A percentile compares a stretch with the other conserved stretches of the same genome.
Conservation (phyloP, 2,797 vertebrate genomes). For the Neosalanx taihuensis region DNA sequence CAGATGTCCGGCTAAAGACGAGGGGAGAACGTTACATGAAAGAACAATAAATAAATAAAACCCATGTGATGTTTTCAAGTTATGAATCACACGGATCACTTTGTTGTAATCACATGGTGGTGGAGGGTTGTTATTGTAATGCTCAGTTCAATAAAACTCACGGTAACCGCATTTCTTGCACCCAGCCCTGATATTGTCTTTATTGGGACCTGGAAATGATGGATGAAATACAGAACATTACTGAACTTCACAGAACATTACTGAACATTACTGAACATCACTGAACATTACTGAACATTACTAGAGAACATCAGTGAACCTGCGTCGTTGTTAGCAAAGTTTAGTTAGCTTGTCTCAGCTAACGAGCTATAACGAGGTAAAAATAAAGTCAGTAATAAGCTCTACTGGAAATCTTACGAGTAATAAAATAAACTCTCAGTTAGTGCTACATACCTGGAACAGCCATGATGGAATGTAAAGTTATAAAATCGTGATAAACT, state of each 20-base stretch:
- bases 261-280: too few species aligned
- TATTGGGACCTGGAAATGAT: slow-evolving; percentile 83
- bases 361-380: background rate
- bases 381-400: background rate
- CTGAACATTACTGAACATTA: too few species aligned
- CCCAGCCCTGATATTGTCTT: slow-evolving; percentile 95
- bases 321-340: too few species aligned
- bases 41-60: background rate
- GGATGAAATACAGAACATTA: slow-evolving; percentile 1
- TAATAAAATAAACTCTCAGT: background rate
- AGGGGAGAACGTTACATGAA: background rate
- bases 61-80: too few species aligned
- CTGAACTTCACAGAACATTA: background rate
- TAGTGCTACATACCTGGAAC: background rate
- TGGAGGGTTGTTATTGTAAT: background rate
- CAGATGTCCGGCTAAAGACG: slow-evolving; percentile 86
- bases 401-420: background rate
- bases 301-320: too few species aligned
- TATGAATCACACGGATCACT: too few species aligned
- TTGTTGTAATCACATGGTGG: background rate
- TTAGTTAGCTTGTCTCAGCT: background rate
- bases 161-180: slow-evolving; percentile 99
- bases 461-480: background rate
- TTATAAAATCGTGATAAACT: background rate
- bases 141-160: slow-evolving; percentile 72